phyloP scores from a whole-genome alignment of 2,797 vertebrate genomes.

The Typhlichthys eigenmanni region DNA sequence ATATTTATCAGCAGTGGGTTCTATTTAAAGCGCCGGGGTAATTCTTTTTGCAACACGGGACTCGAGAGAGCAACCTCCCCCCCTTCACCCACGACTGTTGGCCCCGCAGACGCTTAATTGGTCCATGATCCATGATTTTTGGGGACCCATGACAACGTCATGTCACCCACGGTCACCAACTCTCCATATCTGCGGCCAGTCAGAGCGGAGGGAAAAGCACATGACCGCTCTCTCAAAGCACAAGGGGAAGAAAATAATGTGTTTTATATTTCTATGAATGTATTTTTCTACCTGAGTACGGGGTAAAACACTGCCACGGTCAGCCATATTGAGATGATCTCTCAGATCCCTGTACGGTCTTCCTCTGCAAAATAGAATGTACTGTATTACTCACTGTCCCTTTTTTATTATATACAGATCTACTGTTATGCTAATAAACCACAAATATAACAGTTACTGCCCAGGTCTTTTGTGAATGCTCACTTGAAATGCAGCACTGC shows the following conservation, averaged over 20 bases:
- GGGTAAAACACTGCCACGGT: slow-evolving; percentile 31
- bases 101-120: slow-evolving; percentile 24
- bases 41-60: slow-evolving; percentile 17
- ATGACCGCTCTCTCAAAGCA: slow-evolving; percentile 63
- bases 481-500: no score
- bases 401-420: slow-evolving; percentile 72
- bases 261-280: slow-evolving; percentile 81
- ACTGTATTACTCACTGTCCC: slow-evolving; percentile 68
- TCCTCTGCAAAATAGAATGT: slow-evolving; percentile 73
- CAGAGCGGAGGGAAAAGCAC: slow-evolving; percentile 59
- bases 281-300: slow-evolving; percentile 71
- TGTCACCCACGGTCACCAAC: slow-evolving; percentile 38
- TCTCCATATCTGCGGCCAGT: slow-evolving; percentile 48
- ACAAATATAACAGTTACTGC: slow-evolving; percentile 66
- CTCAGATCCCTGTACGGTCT: slow-evolving; percentile 53
- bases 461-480: background rate
- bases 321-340: slow-evolving; percentile 39
- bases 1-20: slow-evolving; percentile 50
- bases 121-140: slow-evolving; percentile 32
- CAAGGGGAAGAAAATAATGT: slow-evolving; percentile 57
- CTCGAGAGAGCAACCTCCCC: no score
- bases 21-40: slow-evolving; percentile 38
- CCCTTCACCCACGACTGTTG: background rate
- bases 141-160: slow-evolving; percentile 20
- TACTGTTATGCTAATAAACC: slow-evolving; percentile 78